Evolutionary conservation across 2,888 invertebrate species (phyloP).

Genomic region (Sympetrum striolatum): DNA sequence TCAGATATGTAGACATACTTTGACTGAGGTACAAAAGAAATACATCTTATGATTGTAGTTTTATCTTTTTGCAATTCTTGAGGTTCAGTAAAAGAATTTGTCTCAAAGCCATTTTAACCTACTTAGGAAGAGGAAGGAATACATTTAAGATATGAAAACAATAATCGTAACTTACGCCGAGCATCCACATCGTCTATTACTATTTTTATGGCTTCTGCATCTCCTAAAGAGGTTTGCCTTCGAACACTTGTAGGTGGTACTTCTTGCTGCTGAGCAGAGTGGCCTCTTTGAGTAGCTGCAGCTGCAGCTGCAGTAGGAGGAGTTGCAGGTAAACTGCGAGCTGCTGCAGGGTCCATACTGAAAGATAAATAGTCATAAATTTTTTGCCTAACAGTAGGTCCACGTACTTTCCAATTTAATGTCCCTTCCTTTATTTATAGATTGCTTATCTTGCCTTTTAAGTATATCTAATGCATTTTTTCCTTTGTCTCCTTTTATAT

Average conservation of each 20-base stretch:
- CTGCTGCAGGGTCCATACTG: neutral
- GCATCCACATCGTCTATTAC: slow-evolving; percentile 93
- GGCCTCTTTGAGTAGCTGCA: slow-evolving; percentile 48
- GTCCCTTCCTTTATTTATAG: no score
- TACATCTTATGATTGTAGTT: no score
- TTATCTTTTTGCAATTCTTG: no score
- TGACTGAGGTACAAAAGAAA: no score
- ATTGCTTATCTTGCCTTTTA: no score
- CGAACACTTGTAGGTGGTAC: slow-evolving; percentile 54
- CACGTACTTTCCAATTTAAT: no score
- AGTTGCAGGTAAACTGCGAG: slow-evolving; percentile 59
- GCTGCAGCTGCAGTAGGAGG: slow-evolving; percentile 64
- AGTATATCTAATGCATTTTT: no score
- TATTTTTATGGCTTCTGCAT: slow-evolving; percentile 90
- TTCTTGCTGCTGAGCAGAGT: neutral
- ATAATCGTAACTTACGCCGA: slow-evolving; percentile 20
- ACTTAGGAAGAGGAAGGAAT: no score
- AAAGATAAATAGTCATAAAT: neutral
- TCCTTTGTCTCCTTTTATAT: no score
- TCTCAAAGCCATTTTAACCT: no score
- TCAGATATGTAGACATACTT: no score
- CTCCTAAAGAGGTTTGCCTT: slow-evolving; percentile 80
- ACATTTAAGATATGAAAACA: neutral
- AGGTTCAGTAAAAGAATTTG: no score
- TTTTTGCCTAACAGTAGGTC: neutral